Evolutionary conservation across 2,797 vertebrate species (phyloP).

Genomic region (Rhyacichthys aspro): DNA sequence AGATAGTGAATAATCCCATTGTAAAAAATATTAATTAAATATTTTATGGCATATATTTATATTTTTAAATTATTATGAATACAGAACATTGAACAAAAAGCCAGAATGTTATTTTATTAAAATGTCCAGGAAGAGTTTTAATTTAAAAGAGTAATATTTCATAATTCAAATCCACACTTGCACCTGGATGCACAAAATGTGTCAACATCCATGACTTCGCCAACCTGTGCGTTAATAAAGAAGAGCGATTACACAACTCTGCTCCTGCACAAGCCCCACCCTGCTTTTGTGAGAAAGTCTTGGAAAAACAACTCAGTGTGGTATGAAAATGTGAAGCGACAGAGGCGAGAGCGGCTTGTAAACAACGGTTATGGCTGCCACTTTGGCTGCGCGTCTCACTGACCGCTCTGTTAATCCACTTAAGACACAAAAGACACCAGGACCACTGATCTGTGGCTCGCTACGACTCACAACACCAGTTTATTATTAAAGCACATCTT

Average conservation of each 20-base stretch:
- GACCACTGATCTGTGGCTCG: conserved; percentile 44
- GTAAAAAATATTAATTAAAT: no score
- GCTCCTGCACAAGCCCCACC: conserved; percentile 51
- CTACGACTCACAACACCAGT: conserved; percentile 26
- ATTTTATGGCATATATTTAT: no score
- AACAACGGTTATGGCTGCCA: conserved; percentile 74
- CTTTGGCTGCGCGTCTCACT: conserved; percentile 68
- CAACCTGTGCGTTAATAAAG: conserved; percentile 35
- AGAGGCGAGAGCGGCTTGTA: conserved; percentile 65
- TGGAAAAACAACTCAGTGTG: conserved; percentile 51
- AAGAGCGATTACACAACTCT: conserved; percentile 53
- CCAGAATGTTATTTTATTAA: not conserved
- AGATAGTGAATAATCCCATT: no score
- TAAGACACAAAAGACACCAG: conserved; percentile 68
- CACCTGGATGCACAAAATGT: not conserved
- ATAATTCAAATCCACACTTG: conserved; percentile 1
- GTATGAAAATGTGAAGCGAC: conserved; percentile 59
- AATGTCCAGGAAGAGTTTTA: not conserved
- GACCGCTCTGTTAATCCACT: conserved; percentile 77
- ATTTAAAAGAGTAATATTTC: no score
- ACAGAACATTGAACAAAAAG: not conserved
- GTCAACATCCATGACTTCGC: conserved; percentile 14
- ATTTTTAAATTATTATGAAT: no score
- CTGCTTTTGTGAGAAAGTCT: conserved; percentile 38
- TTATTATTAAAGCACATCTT: conserved; percentile 32